Evolutionary conservation across 2,888 invertebrate species (phyloP).

Genomic region (Chelonus formosanus): DNA sequence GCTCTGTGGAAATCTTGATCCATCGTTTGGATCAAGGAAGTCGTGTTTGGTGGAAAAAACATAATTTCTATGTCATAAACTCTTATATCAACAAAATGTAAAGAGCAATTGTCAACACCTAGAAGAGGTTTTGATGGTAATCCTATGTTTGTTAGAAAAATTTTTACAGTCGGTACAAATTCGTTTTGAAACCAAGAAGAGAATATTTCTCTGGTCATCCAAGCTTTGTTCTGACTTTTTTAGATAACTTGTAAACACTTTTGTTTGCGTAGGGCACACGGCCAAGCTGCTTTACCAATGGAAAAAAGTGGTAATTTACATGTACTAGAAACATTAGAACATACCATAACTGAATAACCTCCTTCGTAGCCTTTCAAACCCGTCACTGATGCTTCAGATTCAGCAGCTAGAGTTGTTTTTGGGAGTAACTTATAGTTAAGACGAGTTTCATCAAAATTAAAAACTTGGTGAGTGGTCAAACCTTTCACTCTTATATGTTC

Average conservation of each 20-base stretch:
- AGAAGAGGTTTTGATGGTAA: too few relatives aligned
- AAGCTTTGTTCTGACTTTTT: not conserved
- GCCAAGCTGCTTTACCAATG: not conserved
- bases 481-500: not conserved
- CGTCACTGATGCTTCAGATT: not conserved
- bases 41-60: too few relatives aligned
- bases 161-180: too few relatives aligned
- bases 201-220: not conserved
- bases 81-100: too few relatives aligned
- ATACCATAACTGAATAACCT: not conserved
- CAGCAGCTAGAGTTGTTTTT: not conserved
- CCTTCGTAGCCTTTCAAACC: not conserved
- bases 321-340: not conserved
- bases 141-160: too few relatives aligned
- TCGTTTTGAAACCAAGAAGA: conserved; percentile 1
- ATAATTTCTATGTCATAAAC: too few relatives aligned
- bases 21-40: too few relatives aligned
- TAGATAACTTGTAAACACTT: not conserved
- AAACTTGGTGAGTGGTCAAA: not conserved
- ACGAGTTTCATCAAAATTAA: conserved; percentile 1
- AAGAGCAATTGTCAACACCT: too few relatives aligned
- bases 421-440: not conserved
- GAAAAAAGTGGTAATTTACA: not conserved
- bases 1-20: too few relatives aligned
- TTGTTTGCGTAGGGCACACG: not conserved